Evolutionary conservation across 2,888 invertebrate species (phyloP).

Genomic region (Orchesella flavescens): DNA sequence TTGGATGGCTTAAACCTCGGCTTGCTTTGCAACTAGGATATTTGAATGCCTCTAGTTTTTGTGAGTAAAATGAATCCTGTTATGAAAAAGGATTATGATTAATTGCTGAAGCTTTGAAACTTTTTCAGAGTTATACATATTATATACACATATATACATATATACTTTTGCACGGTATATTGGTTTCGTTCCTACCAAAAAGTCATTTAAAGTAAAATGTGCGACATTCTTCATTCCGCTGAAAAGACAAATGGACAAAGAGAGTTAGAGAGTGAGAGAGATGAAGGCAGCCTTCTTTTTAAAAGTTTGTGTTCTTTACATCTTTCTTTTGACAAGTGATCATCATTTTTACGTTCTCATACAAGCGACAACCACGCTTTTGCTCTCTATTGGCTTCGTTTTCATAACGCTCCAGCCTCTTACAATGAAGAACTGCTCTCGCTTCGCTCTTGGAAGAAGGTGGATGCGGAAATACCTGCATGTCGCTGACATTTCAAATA

Average conservation of each 20-base stretch:
- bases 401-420: not conserved
- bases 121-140: slow-evolving; percentile 21
- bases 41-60: not conserved
- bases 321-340: slow-evolving; percentile 19
- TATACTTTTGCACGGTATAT: not conserved
- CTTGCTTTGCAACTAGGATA: not conserved
- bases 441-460: not conserved
- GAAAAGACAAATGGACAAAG: slow-evolving; percentile 10
- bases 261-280: no score
- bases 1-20: not conserved
- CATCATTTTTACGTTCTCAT: not conserved
- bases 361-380: not conserved
- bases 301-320: no score
- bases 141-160: not conserved
- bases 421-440: not conserved
- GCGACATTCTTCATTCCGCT: slow-evolving; percentile 21
- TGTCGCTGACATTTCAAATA: not conserved
- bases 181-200: slow-evolving; percentile 10
- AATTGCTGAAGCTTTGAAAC: slow-evolving; percentile 10
- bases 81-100: slow-evolving; percentile 25
- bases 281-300: no score
- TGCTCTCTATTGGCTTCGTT: not conserved
- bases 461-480: slow-evolving; percentile 24
- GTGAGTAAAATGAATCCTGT: not conserved
- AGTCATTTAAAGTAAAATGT: slow-evolving; percentile 19